Conservation (phyloP, 1,140 invertebrate genomes). For the Meloidogyne exigua region DNA sequence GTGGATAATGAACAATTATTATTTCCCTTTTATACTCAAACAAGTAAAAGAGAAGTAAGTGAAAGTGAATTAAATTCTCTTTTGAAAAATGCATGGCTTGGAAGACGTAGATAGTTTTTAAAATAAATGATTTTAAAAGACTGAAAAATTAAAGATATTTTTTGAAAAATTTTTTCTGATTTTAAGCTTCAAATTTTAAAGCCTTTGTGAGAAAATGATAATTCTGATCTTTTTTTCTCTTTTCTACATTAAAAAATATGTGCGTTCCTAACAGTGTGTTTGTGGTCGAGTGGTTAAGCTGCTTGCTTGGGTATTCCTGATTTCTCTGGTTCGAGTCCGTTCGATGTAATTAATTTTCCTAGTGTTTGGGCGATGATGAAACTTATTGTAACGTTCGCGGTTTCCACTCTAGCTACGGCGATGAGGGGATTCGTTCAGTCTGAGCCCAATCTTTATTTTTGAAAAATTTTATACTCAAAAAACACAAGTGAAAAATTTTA, state of each 20-base stretch:
- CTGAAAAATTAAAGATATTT: background rate
- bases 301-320: background rate
- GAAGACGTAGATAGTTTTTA: background rate
- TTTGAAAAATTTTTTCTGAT: background rate
- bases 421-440: background rate
- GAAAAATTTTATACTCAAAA: background rate
- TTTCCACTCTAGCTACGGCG: background rate
- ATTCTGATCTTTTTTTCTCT: too few relatives aligned
- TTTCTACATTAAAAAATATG: too few relatives aligned
- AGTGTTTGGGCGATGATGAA: background rate
- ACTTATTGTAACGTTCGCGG: background rate
- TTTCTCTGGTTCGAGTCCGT: too few relatives aligned
- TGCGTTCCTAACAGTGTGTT: too few relatives aligned
- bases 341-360: too few relatives aligned
- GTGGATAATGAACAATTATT: background rate
- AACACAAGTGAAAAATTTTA: background rate
- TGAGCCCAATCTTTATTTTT: background rate
- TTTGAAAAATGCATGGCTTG: conserved; percentile 27
- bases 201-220: background rate
- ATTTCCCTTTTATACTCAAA: background rate
- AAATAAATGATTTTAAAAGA: too few relatives aligned
- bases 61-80: conserved; percentile 27
- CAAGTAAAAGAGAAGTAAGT: conserved; percentile 20
- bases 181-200: background rate
- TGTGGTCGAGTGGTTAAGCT: background rate